These are phyloP conservation scores for Melanerpes formicivorus DNA, from an alignment of 2,113 vertebrate species.

Conservation along the genomic window DNA sequence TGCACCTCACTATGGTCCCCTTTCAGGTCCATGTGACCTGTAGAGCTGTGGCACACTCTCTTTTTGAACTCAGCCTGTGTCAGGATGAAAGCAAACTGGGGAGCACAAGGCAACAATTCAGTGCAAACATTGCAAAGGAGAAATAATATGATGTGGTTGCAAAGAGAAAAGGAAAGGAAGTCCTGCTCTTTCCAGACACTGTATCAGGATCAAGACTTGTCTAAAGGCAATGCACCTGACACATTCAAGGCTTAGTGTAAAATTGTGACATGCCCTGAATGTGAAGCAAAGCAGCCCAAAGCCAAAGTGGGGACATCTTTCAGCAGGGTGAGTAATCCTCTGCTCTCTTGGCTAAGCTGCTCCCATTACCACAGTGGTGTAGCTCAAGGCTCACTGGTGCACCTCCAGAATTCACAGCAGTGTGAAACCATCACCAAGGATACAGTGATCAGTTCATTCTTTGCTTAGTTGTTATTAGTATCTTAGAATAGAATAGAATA, in stretches of 20 bases:
- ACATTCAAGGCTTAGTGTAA: background rate
- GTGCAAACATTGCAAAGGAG: background rate
- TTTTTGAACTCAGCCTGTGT: background rate
- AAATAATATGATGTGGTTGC: background rate
- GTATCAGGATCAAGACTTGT: background rate
- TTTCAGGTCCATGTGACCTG: background rate
- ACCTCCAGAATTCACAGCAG: background rate
- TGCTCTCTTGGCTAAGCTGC: background rate
- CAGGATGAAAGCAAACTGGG: background rate
- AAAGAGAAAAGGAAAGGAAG: background rate
- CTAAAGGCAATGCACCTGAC: fast-evolving
- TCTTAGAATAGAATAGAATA: too few relatives aligned
- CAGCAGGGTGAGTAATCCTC: background rate
- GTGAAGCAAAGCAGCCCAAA: background rate
- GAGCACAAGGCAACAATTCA: background rate
- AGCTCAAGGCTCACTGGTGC: background rate
- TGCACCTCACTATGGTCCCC: too few relatives aligned
- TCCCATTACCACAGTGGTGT: background rate
- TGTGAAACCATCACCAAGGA: background rate
- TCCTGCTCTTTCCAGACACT: background rate
- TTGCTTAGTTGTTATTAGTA: background rate
- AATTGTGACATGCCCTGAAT: fast-evolving
- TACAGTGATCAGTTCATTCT: background rate
- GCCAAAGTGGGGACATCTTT: background rate
- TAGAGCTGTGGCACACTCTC: background rate